phyloP scores from a whole-genome alignment of 1,140 invertebrate species.

The Eriocheir sinensis region DNA sequence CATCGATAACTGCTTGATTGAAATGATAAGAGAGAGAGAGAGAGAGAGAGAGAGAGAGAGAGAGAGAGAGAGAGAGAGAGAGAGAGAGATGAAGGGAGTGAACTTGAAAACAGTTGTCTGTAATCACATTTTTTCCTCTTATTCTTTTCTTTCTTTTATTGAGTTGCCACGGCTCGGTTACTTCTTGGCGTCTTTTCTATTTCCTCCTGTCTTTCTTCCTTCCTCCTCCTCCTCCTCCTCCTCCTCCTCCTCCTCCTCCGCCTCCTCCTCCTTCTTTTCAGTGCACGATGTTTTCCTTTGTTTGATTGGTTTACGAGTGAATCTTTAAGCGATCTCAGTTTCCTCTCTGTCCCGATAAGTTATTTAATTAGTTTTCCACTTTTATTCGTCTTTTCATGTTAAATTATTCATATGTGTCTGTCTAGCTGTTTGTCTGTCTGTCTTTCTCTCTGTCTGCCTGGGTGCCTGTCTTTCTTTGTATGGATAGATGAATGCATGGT shows the following conservation, averaged over 20 bases:
- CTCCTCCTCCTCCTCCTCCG: too few species aligned
- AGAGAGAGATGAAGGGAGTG: not conserved
- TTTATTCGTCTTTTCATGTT: too few species aligned
- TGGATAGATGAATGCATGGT: not conserved
- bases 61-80: not conserved
- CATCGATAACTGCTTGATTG: too few species aligned
- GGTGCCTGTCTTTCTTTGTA: not conserved
- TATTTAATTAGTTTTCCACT: too few species aligned
- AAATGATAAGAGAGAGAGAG: not conserved
- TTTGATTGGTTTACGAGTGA: too few species aligned
- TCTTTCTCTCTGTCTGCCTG: not conserved
- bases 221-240: too few species aligned
- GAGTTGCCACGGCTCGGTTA: not conserved
- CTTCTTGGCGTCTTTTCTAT: not conserved
- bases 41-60: not conserved
- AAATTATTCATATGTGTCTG: not conserved
- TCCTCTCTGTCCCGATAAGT: too few species aligned
- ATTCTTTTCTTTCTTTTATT: not conserved
- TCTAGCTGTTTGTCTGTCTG: not conserved
- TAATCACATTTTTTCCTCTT: not conserved
- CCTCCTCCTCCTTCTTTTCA: too few species aligned
- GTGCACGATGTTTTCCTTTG: too few species aligned
- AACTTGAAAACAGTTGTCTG: not conserved
- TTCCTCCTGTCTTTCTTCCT: not conserved
- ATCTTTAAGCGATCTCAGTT: too few species aligned